Conservation (phyloP, 37 sponge, comb jelly and placozoan species). For the Aphrocallistes beatrix region DNA sequence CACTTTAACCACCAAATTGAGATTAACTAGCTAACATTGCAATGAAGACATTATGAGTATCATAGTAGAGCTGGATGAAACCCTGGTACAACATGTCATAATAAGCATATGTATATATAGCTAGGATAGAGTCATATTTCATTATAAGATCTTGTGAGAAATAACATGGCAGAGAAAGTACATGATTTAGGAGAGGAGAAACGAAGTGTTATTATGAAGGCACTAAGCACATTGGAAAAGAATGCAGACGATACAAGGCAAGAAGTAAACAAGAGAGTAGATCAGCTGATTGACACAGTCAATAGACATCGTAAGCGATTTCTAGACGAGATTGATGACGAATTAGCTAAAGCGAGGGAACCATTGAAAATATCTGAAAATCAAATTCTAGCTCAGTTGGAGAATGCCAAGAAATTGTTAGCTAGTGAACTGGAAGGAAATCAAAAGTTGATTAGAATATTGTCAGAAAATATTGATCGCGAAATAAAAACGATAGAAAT, state of each 20-base stretch:
- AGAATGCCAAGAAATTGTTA: neutral
- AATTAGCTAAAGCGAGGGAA: neutral
- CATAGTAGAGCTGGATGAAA: too few species aligned
- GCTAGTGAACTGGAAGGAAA: neutral
- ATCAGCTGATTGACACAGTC: neutral
- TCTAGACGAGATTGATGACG: neutral
- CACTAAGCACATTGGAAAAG: neutral
- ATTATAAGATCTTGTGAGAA: too few species aligned
- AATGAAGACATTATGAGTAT: too few species aligned
- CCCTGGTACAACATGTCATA: too few species aligned
- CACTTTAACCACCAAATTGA: too few species aligned
- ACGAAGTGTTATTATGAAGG: too few species aligned
- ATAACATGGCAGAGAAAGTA: too few species aligned
- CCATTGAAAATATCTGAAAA: neutral
- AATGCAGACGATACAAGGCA: neutral
- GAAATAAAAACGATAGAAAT: neutral
- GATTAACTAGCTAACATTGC: too few species aligned
- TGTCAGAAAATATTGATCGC: neutral
- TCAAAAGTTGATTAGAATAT: neutral
- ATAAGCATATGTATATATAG: too few species aligned
- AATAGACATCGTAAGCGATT: neutral
- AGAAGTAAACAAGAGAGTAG: neutral
- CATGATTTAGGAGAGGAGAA: too few species aligned
- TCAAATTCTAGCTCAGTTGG: neutral
- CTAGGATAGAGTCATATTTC: too few species aligned